phyloP scores from a whole-genome alignment of 2,797 vertebrate species.

The Catharus ustulatus region DNA sequence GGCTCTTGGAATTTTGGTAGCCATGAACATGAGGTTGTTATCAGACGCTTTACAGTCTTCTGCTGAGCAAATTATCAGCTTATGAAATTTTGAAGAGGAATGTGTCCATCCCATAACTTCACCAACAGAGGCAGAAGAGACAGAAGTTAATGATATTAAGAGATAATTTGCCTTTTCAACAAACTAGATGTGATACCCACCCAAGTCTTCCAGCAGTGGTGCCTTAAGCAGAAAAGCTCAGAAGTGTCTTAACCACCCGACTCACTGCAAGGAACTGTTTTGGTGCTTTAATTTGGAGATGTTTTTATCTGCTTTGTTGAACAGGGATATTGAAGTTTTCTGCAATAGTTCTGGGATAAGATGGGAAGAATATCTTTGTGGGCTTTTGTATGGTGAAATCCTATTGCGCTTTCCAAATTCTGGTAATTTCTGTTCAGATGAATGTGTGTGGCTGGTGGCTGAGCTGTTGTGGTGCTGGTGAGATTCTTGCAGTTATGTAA shows the following conservation, averaged over 20 bases:
- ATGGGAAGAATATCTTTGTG: neutral
- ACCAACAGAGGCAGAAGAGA: neutral
- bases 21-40: neutral
- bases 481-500: neutral
- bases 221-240: neutral
- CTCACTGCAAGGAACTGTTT: neutral
- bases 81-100: neutral
- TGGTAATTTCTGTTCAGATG: neutral
- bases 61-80: neutral
- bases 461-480: neutral
- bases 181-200: fast-evolving
- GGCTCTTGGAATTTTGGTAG: neutral
- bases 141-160: neutral
- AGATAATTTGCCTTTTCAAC: neutral
- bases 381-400: neutral
- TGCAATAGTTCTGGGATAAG: neutral
- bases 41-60: neutral
- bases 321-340: neutral
- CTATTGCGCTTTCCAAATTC: neutral
- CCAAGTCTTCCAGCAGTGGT: neutral
- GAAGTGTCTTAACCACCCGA: neutral
- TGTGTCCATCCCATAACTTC: neutral
- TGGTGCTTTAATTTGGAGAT: neutral
- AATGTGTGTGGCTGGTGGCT: neutral
- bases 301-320: neutral